Evolutionary conservation across 1,140 invertebrate species (phyloP).

Genomic region (Ips nitidus): DNA sequence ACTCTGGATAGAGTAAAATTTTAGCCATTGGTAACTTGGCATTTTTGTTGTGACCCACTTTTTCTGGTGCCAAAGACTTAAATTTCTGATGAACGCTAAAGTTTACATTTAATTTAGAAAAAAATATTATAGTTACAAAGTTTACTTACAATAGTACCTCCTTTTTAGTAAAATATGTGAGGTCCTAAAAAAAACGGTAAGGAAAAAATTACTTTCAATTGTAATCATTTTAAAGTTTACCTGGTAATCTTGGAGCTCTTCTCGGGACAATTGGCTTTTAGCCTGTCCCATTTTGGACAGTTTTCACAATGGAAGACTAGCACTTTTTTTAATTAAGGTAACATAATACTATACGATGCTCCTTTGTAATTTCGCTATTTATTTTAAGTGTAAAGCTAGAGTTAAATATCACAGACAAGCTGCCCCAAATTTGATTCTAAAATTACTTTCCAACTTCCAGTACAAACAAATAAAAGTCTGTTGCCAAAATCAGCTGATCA

Average conservation of each 20-base stretch:
- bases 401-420: too few species aligned
- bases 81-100: conserved; percentile 86
- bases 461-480: too few species aligned
- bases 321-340: too few species aligned
- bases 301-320: not conserved
- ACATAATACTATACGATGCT: too few species aligned
- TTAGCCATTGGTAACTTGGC: conserved; percentile 81
- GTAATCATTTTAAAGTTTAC: conserved; percentile 54
- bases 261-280: conserved; percentile 80
- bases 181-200: conserved; percentile 65
- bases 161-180: conserved; percentile 89
- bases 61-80: conserved; percentile 78
- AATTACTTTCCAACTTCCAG: too few species aligned
- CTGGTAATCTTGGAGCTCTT: conserved; percentile 88
- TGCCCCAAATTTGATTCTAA: too few species aligned
- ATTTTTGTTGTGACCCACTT: conserved; percentile 82
- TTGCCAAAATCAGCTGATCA: too few species aligned
- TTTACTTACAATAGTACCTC: conserved; percentile 87
- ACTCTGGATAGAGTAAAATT: conserved; percentile 76
- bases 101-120: conserved; percentile 22
- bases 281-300: conserved; percentile 67
- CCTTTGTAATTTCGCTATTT: too few species aligned
- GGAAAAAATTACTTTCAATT: conserved; percentile 32
- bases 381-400: too few species aligned
- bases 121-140: not conserved